Evolutionary conservation across 2,888 invertebrate genomes (phyloP).

Genomic region (Yponomeuta sedellus): DNA sequence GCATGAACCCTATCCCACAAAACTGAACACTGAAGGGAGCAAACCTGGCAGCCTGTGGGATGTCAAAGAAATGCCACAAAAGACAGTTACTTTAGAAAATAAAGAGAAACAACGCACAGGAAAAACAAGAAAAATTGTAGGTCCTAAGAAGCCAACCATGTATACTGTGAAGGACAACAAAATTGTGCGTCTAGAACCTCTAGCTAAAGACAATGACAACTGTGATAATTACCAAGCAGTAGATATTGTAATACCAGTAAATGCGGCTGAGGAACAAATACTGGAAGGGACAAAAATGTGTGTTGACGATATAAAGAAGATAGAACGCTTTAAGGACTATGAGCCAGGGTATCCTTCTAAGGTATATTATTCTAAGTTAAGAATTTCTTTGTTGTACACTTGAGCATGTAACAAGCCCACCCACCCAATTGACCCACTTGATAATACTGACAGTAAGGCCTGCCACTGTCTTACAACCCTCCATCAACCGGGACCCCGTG

Average conservation of each 20-base stretch:
- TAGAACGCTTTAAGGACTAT: conserved; percentile 73
- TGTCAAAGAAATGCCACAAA: conserved; percentile 40
- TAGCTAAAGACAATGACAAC: conserved; percentile 22
- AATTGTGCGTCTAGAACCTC: conserved; percentile 61
- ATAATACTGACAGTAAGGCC: no score
- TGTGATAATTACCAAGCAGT: conserved; percentile 40
- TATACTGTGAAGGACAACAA: conserved; percentile 71
- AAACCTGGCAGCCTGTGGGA: conserved; percentile 64
- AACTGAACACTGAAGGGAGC: conserved; percentile 25
- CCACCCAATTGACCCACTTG: no score
- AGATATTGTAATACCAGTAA: conserved; percentile 54
- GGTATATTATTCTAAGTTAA: conserved; percentile 33
- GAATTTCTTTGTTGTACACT: no score
- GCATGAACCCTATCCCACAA: conserved; percentile 25
- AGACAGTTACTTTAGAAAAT: conserved; percentile 27
- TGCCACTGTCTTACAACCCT: no score
- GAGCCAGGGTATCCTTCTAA: conserved; percentile 70
- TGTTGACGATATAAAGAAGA: conserved; percentile 69
- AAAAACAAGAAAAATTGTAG: conserved; percentile 30
- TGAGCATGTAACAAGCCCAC: no score
- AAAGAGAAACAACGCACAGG: conserved; percentile 20
- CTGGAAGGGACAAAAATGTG: conserved; percentile 67
- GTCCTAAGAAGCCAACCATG: conserved; percentile 53
- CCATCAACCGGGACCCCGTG: no score
- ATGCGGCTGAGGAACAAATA: conserved; percentile 50